Conservation (phyloP, 2,113 vertebrate genomes). For the Baryphthengus martii region DNA sequence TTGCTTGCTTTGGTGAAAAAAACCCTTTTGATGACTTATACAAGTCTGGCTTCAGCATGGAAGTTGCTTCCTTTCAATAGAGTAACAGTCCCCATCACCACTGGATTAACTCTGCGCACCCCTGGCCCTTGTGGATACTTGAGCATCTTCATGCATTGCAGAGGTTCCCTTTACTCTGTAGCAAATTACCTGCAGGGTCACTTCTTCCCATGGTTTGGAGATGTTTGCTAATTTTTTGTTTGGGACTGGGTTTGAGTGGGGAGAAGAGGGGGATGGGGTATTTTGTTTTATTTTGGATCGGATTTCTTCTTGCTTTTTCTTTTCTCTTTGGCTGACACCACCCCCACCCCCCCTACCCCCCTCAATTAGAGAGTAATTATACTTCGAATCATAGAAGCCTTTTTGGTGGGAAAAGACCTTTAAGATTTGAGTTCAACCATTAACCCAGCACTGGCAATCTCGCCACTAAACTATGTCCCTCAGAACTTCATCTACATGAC, state of each 20-base stretch:
- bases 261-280: not conserved
- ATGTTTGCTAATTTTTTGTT: not conserved
- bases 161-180: not conserved
- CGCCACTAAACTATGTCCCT: too few species aligned
- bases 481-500: too few species aligned
- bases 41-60: not conserved
- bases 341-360: too few species aligned
- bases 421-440: too few species aligned
- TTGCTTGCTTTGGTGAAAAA: not conserved
- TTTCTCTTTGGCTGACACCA: too few species aligned
- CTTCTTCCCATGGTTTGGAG: not conserved
- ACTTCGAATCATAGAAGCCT: too few species aligned
- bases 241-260: not conserved
- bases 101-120: not conserved
- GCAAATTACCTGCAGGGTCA: not conserved
- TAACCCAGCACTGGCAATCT: too few species aligned
- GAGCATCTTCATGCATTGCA: not conserved
- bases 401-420: too few species aligned
- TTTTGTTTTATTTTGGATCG: not conserved
- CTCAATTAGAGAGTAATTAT: not conserved
- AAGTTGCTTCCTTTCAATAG: not conserved
- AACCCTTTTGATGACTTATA: not conserved
- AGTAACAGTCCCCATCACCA: not conserved
- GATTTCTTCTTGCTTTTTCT: not conserved
- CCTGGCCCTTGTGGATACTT: not conserved